Evolutionary conservation across 1,140 invertebrate species (phyloP).

Genomic region (Lethrus apterus): DNA sequence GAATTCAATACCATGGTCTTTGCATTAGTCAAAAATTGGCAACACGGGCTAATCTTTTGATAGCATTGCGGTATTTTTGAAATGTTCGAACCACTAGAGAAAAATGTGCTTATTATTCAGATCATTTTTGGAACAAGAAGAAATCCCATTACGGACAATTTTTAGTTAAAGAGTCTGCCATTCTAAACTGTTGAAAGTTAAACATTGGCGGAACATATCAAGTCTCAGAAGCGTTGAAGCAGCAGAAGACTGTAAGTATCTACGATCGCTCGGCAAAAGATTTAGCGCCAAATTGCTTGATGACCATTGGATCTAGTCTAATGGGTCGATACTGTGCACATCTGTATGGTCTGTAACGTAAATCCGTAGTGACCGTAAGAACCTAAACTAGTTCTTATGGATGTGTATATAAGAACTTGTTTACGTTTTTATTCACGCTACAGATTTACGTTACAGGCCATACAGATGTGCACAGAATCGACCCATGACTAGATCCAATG

Average conservation of each 20-base stretch:
- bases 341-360: too few species aligned
- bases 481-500: too few species aligned
- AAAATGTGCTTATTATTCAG: slow-evolving; percentile 26
- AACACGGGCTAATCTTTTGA: slow-evolving; percentile 23
- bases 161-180: slow-evolving; percentile 18
- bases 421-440: too few species aligned
- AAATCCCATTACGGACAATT: slow-evolving; percentile 23
- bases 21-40: background rate
- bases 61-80: slow-evolving; percentile 17
- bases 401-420: too few species aligned
- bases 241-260: slow-evolving; percentile 15
- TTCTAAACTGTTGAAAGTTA: slow-evolving; percentile 13
- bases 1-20: background rate
- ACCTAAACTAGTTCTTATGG: too few species aligned
- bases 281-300: slow-evolving; percentile 39
- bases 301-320: slow-evolving; percentile 34
- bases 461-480: too few species aligned
- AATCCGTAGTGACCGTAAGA: too few species aligned
- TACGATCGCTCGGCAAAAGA: slow-evolving; percentile 39
- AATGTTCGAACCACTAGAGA: slow-evolving; percentile 26
- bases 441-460: too few species aligned
- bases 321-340: too few species aligned
- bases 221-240: slow-evolving; percentile 4
- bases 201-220: slow-evolving; percentile 15
- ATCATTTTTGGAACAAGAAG: slow-evolving; percentile 22